Evolutionary conservation across 1,140 invertebrate genomes (phyloP), one percentile per base, ranked within the genome.

Genomic region (Drosophila ananassae): DNA sequence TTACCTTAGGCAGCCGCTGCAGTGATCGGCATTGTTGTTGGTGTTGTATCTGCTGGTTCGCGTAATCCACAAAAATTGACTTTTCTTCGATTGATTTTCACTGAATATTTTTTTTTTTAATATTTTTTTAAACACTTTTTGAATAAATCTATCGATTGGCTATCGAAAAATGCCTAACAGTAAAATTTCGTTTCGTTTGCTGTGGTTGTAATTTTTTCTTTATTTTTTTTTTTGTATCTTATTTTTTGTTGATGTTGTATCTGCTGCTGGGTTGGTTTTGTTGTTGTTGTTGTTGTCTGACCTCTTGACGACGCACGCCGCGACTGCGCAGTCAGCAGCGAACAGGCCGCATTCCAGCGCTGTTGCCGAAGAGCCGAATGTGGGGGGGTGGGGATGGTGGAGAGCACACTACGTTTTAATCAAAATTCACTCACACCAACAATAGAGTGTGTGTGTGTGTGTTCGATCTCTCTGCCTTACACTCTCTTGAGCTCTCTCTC

Each of bases 1-100:
- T 85, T 64, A 90, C 87, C 87, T 90, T 90, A 90, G 59, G 76
- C 85, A 77, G 79, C 71, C 57, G 61, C 78, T 79, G 76, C 79
- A 68, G 73, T 47, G 17, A 22, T 83, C 62, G 73, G 77, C 73
- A 74, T 63, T 60, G 48, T 63, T 67, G 30, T 32, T 57, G 53
- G 21, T 54, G 7, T 39, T 41, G 30, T 30, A 34, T 51, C 2
- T 61, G 52, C 34, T 62, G 58, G 44, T 44, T 68, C 81, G 81
- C 81, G 83, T 87, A 85, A 87, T 85, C 82, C 82, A 75, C 72
- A 81, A 81, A 81, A 68, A 80, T 71, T 75, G 51, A 64, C 39
- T 54, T 54, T 67, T 54, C 66, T 48, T 39, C 50, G 41, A 51
- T 62, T 74, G 58, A 57, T 55, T 39, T 46, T 67, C 41, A 44